Conservation (phyloP, 92 coral and sea anemone species). For the Paramuricea clavata region DNA sequence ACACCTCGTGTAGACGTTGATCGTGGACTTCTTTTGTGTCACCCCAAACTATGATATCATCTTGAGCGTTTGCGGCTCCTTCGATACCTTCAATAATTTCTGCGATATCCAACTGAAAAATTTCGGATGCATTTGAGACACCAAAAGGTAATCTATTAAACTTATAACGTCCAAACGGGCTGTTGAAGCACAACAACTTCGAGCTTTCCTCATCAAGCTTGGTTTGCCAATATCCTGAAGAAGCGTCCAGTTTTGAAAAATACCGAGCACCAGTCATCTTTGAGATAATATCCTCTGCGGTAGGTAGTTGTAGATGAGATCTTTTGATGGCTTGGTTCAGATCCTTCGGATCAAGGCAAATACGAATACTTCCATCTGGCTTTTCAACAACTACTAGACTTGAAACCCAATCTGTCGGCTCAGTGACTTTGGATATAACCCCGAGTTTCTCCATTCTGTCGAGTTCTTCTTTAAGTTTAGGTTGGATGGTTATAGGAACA, state of each 20-base stretch:
- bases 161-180: conserved; percentile 61
- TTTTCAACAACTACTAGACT: conserved; percentile 69
- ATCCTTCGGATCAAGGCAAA: conserved; percentile 69
- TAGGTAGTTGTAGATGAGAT: conserved; percentile 70
- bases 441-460: conserved; percentile 59
- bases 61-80: conserved; percentile 53
- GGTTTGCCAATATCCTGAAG: conserved; percentile 39
- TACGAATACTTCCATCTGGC: conserved; percentile 66
- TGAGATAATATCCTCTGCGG: conserved; percentile 61
- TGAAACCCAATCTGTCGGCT: conserved; percentile 66
- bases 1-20: conserved; percentile 36
- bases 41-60: conserved; percentile 58
- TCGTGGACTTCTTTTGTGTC: conserved; percentile 51
- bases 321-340: conserved; percentile 63
- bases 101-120: conserved; percentile 43
- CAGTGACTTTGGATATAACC: conserved; percentile 53
- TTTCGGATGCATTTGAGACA: conserved; percentile 54
- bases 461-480: conserved; percentile 71
- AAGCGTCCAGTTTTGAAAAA: conserved; percentile 34
- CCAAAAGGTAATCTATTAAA: conserved; percentile 69
- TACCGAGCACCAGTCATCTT: conserved; percentile 32
- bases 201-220: conserved; percentile 54
- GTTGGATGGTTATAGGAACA: conserved; percentile 57
- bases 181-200: conserved; percentile 58
- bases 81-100: conserved; percentile 43